Base-by-base conservation (phyloP, 2,113 vertebrate species). In the Microcebus murinus region DNA sequence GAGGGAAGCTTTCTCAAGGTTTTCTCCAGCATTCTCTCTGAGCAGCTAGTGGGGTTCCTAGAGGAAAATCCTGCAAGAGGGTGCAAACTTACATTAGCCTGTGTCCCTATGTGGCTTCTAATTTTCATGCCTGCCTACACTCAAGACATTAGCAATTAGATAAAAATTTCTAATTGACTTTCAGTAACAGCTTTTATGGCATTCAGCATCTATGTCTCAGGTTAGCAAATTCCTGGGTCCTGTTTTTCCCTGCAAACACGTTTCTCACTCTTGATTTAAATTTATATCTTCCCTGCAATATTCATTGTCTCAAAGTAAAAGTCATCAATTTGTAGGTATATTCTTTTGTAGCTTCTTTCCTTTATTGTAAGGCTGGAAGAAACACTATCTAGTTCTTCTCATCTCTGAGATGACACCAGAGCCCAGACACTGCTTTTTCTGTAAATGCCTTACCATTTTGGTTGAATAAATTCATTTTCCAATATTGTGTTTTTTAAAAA, bases 401-500 rank as follows among this genome's bases (percentile, higher is more conserved):
- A 48, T 45, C 48, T 93, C 45, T 80, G n/a, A 86, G 57, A 96
- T 85, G n/a, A 90, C 31, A 34, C 61, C 45, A 80, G 55, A 93
- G 65, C 1, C 17, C 45, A 90, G 29, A 11, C 80, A 13, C 45
- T 79, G 18, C 6, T 55, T 89, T 96, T 71, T 52, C 77, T 65
- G 23, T 73, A 55, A 34, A 71, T 57, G 77, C 63, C 6, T 18
- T 63, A 23, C 7, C 57, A 14, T 85, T 79, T 52, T 63, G 9
- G 29, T 71, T 90, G 23, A 90, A 31, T 48, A 83, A 36, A 36
- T 36, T 36, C 63, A 36, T 73, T 80, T 90, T 73, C 31, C 8
- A 90, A 89, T 57, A 27, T n/a, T 77, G 9, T 52, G 25, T 90
- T 27, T 83, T 85, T 90, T 63, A 80, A 79, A 90, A 63, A 86